These are phyloP conservation scores for Agapornis canus DNA, from an alignment of 2,797 vertebrate genomes.

Conservation along the genomic window DNA sequence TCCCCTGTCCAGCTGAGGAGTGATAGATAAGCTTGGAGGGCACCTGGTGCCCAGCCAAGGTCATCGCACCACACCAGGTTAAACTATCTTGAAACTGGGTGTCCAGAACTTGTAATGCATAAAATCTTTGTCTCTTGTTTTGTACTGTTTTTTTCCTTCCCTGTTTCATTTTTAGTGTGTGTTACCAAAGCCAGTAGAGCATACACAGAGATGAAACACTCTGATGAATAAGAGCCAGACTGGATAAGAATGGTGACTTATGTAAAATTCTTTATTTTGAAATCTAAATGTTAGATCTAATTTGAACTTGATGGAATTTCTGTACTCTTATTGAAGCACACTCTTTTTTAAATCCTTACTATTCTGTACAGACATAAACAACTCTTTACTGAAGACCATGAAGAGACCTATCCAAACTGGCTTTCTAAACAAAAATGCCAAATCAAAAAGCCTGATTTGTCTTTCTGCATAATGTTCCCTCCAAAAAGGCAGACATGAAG, in stretches of 20 bases:
- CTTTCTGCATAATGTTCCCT: not conserved
- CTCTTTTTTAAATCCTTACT: not conserved
- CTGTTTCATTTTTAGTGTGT: not conserved
- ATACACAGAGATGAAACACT: not conserved
- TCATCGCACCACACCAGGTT: not conserved
- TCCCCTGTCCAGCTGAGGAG: fast-evolving
- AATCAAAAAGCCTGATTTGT: not conserved
- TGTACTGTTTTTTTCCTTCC: not conserved
- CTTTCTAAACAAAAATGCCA: not conserved
- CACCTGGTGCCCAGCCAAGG: not conserved
- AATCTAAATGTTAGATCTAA: not conserved
- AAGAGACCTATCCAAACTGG: not conserved
- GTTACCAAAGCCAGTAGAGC: not conserved
- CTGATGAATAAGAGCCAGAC: not conserved
- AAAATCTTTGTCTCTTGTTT: not conserved
- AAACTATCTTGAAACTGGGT: not conserved
- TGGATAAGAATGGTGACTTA: not conserved
- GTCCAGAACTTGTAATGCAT: not conserved
- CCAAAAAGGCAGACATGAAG: not conserved
- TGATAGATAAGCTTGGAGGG: not conserved
- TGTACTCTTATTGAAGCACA: not conserved
- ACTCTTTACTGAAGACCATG: not conserved
- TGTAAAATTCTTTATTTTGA: not conserved
- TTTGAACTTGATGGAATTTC: not conserved
- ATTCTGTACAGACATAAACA: not conserved